Percentiles rank a stretch among this genome's conserved stretches.
These are phyloP conservation scores for Drymonia ruficornis DNA, from an alignment of 2,888 invertebrate genomes.

Conservation along the genomic window DNA sequence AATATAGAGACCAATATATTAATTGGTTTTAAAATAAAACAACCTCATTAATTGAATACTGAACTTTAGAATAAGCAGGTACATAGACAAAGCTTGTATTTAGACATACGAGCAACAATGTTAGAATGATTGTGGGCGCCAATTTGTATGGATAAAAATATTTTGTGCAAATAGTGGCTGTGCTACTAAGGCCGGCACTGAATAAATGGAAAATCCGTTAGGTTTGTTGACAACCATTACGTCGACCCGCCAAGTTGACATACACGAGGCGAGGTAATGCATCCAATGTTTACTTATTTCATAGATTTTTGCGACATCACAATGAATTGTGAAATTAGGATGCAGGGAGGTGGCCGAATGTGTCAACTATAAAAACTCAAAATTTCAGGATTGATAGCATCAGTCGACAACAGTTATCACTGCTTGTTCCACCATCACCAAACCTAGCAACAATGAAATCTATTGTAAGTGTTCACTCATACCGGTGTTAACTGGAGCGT, in stretches of 20 bases:
- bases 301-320: constrained; percentile 77
- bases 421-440: constrained; percentile 54
- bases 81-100: background rate
- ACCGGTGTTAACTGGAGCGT: constrained; percentile 17
- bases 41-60: no score
- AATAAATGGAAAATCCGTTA: constrained; percentile 71
- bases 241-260: constrained; percentile 66
- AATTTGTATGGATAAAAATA: constrained; percentile 36
- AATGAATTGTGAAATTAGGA: constrained; percentile 72
- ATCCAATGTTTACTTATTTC: constrained; percentile 80
- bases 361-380: constrained; percentile 75
- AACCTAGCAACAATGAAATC: constrained; percentile 72
- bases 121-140: constrained; percentile 29
- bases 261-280: constrained; percentile 76
- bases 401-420: constrained; percentile 65
- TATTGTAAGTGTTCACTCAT: constrained; percentile 67
- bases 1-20: no score
- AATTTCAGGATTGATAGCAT: constrained; percentile 70
- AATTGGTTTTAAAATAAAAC: no score
- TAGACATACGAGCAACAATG: constrained; percentile 14
- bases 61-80: no score
- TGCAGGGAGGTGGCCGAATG: constrained; percentile 69
- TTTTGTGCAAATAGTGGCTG: constrained; percentile 41
- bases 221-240: constrained; percentile 75
- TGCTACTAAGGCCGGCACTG: constrained; percentile 57